A percentile compares a stretch with the other conserved stretches of the same genome.
These are phyloP conservation scores for Meriones unguiculatus DNA, from an alignment of 2,113 vertebrate species.

Conservation along the genomic window DNA sequence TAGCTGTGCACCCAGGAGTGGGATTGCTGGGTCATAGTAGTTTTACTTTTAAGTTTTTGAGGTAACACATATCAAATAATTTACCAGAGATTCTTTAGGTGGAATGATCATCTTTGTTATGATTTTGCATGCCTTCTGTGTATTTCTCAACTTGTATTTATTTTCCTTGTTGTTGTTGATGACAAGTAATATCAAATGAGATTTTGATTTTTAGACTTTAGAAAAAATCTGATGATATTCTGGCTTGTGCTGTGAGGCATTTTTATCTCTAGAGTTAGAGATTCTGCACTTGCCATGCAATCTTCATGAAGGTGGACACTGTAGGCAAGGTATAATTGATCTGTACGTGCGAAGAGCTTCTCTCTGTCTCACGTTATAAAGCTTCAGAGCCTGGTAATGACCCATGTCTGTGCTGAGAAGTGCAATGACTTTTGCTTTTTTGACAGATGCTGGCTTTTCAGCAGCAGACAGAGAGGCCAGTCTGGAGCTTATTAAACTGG, in stretches of 20 bases:
- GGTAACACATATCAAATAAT: rapidly evolving
- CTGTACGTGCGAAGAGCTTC: background rate
- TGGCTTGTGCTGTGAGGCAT: background rate
- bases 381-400: rapidly evolving
- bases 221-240: background rate
- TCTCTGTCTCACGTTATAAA: rapidly evolving
- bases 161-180: background rate
- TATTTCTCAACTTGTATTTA: background rate
- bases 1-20: background rate
- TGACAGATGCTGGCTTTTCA: constrained; percentile 91
- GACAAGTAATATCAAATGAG: background rate
- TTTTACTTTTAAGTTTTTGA: background rate
- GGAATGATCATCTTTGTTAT: rapidly evolving
- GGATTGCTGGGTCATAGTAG: background rate
- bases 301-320: too few species aligned
- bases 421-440: constrained; percentile 16
- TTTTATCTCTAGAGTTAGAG: background rate
- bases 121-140: background rate
- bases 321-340: background rate
- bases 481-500: constrained; percentile 97
- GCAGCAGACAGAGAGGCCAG: constrained; percentile 95
- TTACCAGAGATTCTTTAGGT: too few species aligned
- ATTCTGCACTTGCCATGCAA: too few species aligned
- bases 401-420: background rate
- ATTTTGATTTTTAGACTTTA: background rate